phyloP scores from a whole-genome alignment of 2,797 vertebrate species.

The Uromys caudimaculatus region DNA sequence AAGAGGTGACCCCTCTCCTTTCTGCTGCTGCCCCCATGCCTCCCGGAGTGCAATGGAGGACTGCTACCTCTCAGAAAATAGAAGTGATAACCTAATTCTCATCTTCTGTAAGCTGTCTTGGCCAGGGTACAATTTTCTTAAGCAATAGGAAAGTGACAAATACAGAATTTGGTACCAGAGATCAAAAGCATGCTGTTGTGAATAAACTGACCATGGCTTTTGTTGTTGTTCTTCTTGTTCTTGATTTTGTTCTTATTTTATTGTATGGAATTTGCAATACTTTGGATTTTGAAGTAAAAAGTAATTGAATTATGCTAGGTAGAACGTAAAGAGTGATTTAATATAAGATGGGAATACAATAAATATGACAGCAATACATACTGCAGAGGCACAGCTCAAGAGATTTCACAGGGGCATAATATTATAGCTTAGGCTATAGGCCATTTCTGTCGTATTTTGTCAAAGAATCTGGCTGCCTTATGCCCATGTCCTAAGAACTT shows the following conservation, averaged over 20 bases:
- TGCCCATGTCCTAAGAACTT: not conserved
- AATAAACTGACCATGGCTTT: not conserved
- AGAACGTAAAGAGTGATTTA: not conserved
- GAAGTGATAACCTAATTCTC: not conserved
- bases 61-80: not conserved
- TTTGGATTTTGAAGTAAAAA: not conserved
- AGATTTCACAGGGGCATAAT: not conserved
- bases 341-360: not conserved
- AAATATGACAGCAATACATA: not conserved
- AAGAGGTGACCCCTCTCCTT: not conserved
- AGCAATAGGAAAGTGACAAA: not conserved
- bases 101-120: not conserved
- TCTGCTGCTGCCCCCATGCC: not conserved
- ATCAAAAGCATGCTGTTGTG: not conserved
- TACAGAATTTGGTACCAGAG: not conserved
- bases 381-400: no score
- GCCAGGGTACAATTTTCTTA: not conserved
- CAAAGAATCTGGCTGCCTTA: not conserved
- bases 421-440: not conserved
- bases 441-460: not conserved
- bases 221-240: not conserved
- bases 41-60: not conserved
- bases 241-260: not conserved
- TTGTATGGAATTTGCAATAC: not conserved
- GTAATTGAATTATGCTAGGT: not conserved